Conservation (phyloP, 1,140 invertebrate genomes). For the Brachionus asplanchnoidis region DNA sequence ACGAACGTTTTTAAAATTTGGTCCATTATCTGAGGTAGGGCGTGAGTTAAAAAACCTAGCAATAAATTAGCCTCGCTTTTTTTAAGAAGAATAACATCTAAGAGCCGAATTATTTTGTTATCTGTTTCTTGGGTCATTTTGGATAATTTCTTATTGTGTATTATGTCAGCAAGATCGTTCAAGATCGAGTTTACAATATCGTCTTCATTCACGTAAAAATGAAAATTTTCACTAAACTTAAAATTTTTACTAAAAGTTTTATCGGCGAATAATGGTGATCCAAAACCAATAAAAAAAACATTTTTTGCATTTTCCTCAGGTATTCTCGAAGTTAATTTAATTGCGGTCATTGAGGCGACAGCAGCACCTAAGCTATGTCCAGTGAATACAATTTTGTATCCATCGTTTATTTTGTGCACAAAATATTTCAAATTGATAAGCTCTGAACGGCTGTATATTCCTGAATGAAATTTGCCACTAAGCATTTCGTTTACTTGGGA, state of each 20-base stretch:
- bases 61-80: background rate
- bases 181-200: background rate
- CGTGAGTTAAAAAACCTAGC: background rate
- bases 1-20: background rate
- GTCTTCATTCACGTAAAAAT: background rate
- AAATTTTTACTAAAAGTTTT: background rate
- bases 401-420: background rate
- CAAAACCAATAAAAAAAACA: background rate
- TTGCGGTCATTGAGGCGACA: background rate
- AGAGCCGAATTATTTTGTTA: background rate
- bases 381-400: background rate
- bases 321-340: background rate
- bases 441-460: conserved; percentile 2
- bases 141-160: background rate
- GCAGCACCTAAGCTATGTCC: background rate
- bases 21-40: background rate
- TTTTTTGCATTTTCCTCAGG: background rate
- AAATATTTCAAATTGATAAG: background rate
- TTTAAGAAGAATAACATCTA: background rate
- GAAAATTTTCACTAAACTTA: background rate
- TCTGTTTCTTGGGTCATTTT: no score
- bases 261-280: background rate
- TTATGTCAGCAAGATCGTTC: background rate
- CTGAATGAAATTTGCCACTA: background rate
- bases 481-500: background rate